Evolutionary conservation across 2,797 vertebrate species (phyloP).

Genomic region (Euthynnus affinis): DNA sequence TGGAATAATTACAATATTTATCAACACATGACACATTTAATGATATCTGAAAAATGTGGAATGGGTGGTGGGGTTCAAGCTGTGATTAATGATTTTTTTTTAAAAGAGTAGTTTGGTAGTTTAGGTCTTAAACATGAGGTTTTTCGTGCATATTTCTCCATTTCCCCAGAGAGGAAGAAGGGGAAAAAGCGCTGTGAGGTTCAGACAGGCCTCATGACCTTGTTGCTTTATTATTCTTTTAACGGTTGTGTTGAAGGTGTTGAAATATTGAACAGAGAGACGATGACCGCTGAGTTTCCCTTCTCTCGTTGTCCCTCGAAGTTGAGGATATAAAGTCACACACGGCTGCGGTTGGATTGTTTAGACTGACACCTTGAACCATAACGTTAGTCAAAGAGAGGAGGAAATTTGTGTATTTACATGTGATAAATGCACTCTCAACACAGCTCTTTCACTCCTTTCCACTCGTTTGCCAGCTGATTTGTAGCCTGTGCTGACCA

Average conservation of each 20-base stretch:
- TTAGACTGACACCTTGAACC: constrained; percentile 89
- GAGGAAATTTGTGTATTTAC: constrained; percentile 82
- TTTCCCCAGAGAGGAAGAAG: constrained; percentile 87
- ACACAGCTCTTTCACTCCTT: constrained; percentile 70
- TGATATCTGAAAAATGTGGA: constrained; percentile 56
- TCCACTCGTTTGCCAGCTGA: constrained; percentile 62
- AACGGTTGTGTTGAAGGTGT: constrained; percentile 86
- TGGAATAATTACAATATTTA: constrained; percentile 77
- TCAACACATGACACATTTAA: constrained; percentile 82
- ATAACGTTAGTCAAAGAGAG: constrained; percentile 85
- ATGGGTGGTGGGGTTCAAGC: constrained; percentile 68
- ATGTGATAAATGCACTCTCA: constrained; percentile 83
- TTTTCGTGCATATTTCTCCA: constrained; percentile 87
- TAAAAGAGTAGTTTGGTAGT: constrained; percentile 83
- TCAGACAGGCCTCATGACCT: constrained; percentile 88
- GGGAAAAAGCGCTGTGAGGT: constrained; percentile 86
- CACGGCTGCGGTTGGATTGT: constrained; percentile 88
- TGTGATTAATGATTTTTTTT: constrained; percentile 75
- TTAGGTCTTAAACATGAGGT: constrained; percentile 86
- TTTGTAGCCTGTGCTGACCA: constrained; percentile 24
- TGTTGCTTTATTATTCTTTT: constrained; percentile 89
- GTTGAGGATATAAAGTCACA: constrained; percentile 72
- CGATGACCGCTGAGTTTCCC: constrained; percentile 83
- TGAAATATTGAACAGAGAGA: constrained; percentile 92
- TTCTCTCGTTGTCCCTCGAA: constrained; percentile 65